Percentiles rank a stretch among this genome's conserved stretches.
Conservation (phyloP, 2,113 vertebrate genomes). For the Zosterops hypoxanthus region DNA sequence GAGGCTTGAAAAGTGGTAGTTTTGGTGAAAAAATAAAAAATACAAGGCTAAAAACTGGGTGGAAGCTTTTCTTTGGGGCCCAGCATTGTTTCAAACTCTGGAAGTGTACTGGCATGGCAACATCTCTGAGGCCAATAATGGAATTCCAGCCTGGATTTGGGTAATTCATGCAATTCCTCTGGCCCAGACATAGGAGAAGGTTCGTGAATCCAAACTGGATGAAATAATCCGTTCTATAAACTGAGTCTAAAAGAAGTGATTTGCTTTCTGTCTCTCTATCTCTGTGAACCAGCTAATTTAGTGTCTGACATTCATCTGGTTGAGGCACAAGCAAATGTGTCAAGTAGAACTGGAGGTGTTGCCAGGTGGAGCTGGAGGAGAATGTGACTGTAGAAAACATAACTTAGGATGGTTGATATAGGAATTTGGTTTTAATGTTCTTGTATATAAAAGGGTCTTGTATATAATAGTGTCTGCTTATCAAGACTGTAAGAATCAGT, state of each 20-base stretch:
- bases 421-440: not conserved
- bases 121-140: not conserved
- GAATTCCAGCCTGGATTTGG: not conserved
- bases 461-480: not conserved
- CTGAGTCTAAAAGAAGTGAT: not conserved
- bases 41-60: rapidly evolving
- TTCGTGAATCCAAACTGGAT: not conserved
- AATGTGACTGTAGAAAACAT: not conserved
- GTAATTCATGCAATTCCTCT: not conserved
- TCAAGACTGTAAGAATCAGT: not conserved
- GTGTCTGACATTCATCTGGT: not conserved
- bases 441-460: not conserved
- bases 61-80: not conserved
- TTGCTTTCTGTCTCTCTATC: not conserved
- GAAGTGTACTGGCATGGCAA: not conserved
- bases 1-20: not conserved
- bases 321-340: not conserved
- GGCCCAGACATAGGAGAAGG: not conserved
- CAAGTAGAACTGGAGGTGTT: not conserved
- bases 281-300: not conserved
- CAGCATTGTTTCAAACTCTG: not conserved
- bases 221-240: not conserved
- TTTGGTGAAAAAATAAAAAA: not conserved
- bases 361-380: not conserved
- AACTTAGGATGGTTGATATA: not conserved